phyloP scores from a whole-genome alignment of 1,140 invertebrate genomes.

The silkworm (Bombyx mori) region ASM3026992v2 NC_085119.1:12236001-12236500 shows the following conservation, averaged over 20 bases:
- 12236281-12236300: constrained; percentile 59
- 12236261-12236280: constrained; percentile 20
- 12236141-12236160: no score
- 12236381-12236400: constrained; percentile 30
- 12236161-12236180: no score
- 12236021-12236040: no score
- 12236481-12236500: constrained; percentile 45
- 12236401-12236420: constrained; percentile 36
- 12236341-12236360: constrained; percentile 30
- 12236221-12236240: neutral
- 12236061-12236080: no score
- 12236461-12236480: neutral
- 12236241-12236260: neutral
- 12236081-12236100: no score
- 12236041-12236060: no score
- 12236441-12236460: neutral
- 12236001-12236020: no score
- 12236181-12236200: no score
- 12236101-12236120: no score
- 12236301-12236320: constrained; percentile 56
- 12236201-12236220: no score
- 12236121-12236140: no score
- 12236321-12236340: constrained; percentile 40
- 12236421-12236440: neutral
- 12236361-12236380: constrained; percentile 54